phyloP scores from a whole-genome alignment of 2,113 vertebrate genomes.

The Crotalus tigris region DNA sequence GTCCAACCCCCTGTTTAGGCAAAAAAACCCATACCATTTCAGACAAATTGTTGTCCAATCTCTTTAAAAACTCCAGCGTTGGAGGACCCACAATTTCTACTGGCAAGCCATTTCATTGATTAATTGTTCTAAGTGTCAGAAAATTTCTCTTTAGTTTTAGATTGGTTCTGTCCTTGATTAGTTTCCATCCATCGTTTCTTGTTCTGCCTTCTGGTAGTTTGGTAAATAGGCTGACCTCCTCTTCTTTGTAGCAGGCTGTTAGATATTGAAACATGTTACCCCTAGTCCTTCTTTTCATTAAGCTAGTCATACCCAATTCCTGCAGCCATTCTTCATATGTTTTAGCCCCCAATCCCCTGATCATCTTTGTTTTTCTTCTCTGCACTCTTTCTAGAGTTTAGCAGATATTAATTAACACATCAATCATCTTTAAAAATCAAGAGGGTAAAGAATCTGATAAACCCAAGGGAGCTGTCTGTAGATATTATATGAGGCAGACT shows the following conservation, averaged over 20 bases:
- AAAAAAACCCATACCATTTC: neutral
- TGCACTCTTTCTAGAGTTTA: neutral
- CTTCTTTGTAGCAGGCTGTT: neutral
- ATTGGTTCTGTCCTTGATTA: neutral
- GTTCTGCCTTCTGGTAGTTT: neutral
- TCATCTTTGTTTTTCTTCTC: neutral
- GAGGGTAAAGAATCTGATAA: neutral
- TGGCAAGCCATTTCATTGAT: neutral
- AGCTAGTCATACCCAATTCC: neutral
- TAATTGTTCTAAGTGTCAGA: neutral
- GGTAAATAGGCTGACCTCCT: neutral
- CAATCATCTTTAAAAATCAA: neutral
- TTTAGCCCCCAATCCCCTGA: neutral
- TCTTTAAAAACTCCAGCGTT: neutral
- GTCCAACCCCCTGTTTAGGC: neutral
- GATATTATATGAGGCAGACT: neutral
- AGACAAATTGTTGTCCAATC: neutral
- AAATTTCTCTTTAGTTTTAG: neutral
- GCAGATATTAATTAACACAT: neutral
- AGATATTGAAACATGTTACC: neutral
- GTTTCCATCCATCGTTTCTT: neutral
- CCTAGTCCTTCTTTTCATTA: neutral
- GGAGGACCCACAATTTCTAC: neutral
- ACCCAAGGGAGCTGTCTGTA: neutral
- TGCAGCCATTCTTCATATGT: neutral